Evolutionary conservation across 2,888 invertebrate species (phyloP), one percentile per base, ranked within the genome.

Genomic region (Boloria euphrosyne): DNA sequence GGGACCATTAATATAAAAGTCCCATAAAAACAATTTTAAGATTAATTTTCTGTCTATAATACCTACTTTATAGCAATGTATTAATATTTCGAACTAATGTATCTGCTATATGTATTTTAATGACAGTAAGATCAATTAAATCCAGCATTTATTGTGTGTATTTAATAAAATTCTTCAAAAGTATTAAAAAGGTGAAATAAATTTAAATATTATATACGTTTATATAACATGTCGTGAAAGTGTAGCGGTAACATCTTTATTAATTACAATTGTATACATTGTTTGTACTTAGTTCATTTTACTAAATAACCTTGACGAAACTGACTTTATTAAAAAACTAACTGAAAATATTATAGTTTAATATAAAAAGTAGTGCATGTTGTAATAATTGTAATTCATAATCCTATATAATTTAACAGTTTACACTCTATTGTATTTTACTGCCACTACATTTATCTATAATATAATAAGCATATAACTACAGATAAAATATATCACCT

Each of bases 401-500:
- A n/a, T 49, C n/a, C 47, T 49, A 49, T 7, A 38, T 49, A 16
- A 49, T 27, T 50, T 7, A 50, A 31, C 31, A 50, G 16, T 31
- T 1, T 53, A 38, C 7, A 47, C 43, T 47, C 27, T 57, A 52
- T 44, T 62, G 46, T 52, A 63, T 68, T 61, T 22, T 62, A 65
- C 62, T 65, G 66, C 65, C 65, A 62, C 65, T 62, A 59, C 59
- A 54, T 62, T 57, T 50, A 59, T 27, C 49, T 52, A 54, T 65
- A 62, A 46, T 50, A 44, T 55, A 50, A 55, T 66, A 60, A 38
- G 51, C 44, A 38, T 67, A 51, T 65, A 22, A 22, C 22, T 22
- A 62, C 51, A 27, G 43, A 57, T 60, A 51, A 64, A 64, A 64
- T 66, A 47, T 68, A 66, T 66, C 58, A 70, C 65, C 54, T 69